A percentile compares a stretch with the other conserved stretches of the same genome.
phyloP scores from a whole-genome alignment of 2,888 invertebrate genomes.

The Lasioglossum morio region DNA sequence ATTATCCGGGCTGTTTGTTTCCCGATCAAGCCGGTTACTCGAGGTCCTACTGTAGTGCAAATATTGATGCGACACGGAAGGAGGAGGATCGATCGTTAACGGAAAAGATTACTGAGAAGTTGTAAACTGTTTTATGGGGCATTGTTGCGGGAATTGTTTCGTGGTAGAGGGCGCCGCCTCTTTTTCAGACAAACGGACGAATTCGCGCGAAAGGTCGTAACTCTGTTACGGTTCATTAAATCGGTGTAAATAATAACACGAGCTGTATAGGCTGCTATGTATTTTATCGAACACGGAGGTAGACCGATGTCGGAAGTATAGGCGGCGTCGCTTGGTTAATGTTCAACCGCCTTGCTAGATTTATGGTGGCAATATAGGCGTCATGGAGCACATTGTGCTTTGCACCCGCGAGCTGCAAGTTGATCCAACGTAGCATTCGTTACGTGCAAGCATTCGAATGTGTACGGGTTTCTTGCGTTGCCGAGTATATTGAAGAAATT shows the following conservation, averaged over 20 bases:
- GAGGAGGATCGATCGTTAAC: not conserved
- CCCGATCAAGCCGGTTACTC: no score
- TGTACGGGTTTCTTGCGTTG: constrained; percentile 8
- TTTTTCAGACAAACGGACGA: constrained; percentile 20
- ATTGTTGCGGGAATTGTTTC: constrained; percentile 17
- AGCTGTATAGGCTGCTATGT: constrained; percentile 38
- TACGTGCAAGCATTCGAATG: constrained; percentile 20
- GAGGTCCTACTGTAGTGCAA: not conserved
- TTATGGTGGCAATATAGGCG: constrained; percentile 81
- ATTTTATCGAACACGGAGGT: constrained; percentile 76
- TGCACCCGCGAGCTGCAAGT: constrained; percentile 47
- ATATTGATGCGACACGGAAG: not conserved
- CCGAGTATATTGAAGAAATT: not conserved
- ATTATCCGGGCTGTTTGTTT: no score
- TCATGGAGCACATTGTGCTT: constrained; percentile 70
- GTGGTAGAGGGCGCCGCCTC: not conserved
- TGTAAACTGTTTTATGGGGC: not conserved
- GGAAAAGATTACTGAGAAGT: not conserved
- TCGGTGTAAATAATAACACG: constrained; percentile 63
- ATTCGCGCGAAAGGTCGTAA: constrained; percentile 33
- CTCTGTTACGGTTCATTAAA: constrained; percentile 64
- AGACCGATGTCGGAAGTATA: constrained; percentile 76
- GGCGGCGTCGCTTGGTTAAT: constrained; percentile 75
- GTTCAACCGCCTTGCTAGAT: constrained; percentile 77
- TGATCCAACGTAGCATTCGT: constrained; percentile 44